phyloP scores from a whole-genome alignment of 1,140 invertebrate species.

The Drosophila kanapiae region DNA sequence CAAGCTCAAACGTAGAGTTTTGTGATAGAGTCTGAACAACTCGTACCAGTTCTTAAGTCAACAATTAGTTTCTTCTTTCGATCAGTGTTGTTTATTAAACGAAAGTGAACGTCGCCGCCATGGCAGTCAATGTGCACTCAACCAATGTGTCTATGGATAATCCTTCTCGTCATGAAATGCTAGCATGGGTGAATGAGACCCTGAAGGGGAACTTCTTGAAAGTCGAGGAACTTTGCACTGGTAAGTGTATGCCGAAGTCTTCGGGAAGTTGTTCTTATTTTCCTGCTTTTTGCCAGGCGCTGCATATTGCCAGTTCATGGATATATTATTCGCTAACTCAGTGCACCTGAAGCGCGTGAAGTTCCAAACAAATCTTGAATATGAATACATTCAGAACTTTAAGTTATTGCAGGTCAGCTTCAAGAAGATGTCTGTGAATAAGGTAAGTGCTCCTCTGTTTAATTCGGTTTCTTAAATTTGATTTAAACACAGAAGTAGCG shows the following conservation, averaged over 20 bases:
- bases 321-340: neutral
- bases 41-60: too few species aligned
- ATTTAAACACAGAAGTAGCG: too few species aligned
- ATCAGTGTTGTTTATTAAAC: too few species aligned
- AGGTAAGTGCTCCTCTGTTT: too few species aligned
- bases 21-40: too few species aligned
- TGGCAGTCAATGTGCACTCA: neutral
- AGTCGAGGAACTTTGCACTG: neutral
- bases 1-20: too few species aligned
- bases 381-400: neutral
- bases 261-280: too few species aligned
- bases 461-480: too few species aligned
- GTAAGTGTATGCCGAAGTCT: too few species aligned
- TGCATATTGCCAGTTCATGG: neutral
- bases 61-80: too few species aligned
- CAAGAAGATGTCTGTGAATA: neutral
- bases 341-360: neutral
- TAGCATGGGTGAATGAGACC: neutral
- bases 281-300: too few species aligned
- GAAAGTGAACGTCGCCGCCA: too few species aligned
- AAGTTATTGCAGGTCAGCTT: neutral
- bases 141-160: neutral
- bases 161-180: neutral
- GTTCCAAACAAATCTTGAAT: neutral
- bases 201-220: neutral